These are phyloP conservation scores for Ictidomys tridecemlineatus DNA, from an alignment of 2,113 vertebrate genomes.

Conservation along the genomic window DNA sequence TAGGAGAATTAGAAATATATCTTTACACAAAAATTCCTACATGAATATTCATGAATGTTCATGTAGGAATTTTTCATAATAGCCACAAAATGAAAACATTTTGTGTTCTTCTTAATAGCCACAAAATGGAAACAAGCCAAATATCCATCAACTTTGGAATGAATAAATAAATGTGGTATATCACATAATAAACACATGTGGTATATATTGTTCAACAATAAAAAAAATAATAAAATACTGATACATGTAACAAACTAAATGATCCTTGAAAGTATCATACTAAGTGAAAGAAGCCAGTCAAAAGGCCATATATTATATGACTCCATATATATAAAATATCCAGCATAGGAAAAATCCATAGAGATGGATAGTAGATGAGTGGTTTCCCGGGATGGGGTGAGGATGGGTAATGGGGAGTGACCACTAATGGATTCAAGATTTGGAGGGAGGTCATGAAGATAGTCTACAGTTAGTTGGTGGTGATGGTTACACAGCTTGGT, in stretches of 20 bases:
- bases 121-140: not conserved
- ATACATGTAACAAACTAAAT: not conserved
- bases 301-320: not conserved
- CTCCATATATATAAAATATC: not conserved
- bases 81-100: too few relatives aligned
- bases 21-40: not conserved
- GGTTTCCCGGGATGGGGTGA: not conserved
- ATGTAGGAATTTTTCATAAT: too few relatives aligned
- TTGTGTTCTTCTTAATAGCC: not conserved
- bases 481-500: not conserved
- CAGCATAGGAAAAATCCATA: not conserved
- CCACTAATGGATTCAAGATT: not conserved
- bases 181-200: not conserved
- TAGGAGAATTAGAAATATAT: not conserved
- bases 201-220: not conserved
- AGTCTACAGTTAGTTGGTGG: not conserved
- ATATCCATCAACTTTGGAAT: not conserved
- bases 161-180: not conserved
- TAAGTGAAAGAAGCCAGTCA: not conserved
- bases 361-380: not conserved
- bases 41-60: not conserved
- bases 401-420: not conserved
- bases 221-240: not conserved
- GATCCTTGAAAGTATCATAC: not conserved
- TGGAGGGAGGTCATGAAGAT: not conserved